Evolutionary conservation across 2,113 vertebrate genomes (phyloP), one percentile per base, ranked within the genome.

Genomic region (Narcine bancroftii): DNA sequence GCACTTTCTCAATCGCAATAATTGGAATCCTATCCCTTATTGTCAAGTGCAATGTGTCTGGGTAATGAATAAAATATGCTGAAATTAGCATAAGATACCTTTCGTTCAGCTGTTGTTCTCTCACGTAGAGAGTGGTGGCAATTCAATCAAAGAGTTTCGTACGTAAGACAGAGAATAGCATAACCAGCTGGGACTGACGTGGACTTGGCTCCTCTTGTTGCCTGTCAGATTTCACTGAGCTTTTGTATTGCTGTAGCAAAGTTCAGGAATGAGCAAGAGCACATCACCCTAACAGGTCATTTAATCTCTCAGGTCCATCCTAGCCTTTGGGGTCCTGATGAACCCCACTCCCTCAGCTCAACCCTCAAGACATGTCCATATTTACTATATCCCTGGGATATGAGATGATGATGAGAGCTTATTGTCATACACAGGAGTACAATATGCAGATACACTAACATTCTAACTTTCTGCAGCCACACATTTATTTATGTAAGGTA

Each of bases 1-100:
- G 94, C 94, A 93, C 93, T 95, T 96, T 96, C 94, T 96, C 94
- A 94, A 92, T 96, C 95, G 94, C 93, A 94, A 93, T 95, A 95
- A 96, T 95, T 95, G 94, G 93, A 93, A 93, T 92, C 94, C 93
- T 92, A 63, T 92, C 87, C n/a, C 92, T 93, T 93, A 94, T 93
- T 93, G 93, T 93, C 93, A 92, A 93, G 89, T 93, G 91, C 93
- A 94, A 93, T 85, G 93, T 93, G 93, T 94, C 93, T 94, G 94
- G 81, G 93, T 93, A 95, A 93, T 94, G 95, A 94, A 93, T 95
- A 94, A 94, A 95, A 94, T 94, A 93, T 93, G 93, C 87, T 93
- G 45, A 81, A 93, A 94, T 95, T 95, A 95, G 93, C 93, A 94
- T 94, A 94, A 94, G 93, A 94, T 93, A 92, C 92, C 93, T 93